Base-by-base conservation (phyloP, 2,113 vertebrate species). In the Cyprinodon brontotheroides region DNA sequence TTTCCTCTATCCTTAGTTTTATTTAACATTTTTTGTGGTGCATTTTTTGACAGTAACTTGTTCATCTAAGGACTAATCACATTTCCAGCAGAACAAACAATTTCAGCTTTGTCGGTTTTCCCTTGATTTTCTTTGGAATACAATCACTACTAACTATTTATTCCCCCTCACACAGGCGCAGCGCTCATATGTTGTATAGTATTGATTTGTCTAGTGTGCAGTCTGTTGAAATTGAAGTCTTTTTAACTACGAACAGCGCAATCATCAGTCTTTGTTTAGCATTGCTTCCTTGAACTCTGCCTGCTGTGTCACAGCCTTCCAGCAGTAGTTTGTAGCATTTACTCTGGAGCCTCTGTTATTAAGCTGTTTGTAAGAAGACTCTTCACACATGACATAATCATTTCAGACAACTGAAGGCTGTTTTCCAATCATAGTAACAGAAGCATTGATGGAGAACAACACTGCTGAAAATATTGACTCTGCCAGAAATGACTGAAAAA, bases 361-460 rank as follows among this genome's bases (percentile, higher is more conserved):
- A 29, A 50, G 40, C 43, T 73, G n/a, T 68, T 63, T 65, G 65
- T 61, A 61, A 22, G 57, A 41, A 50, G 22, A 43, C 61, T 50
- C 39, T 63, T 74, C 62, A 77, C 38, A 69, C 75, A 72, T 40
- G 43, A 59, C 11, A 29, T 59, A 60, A 68, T 17, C 20, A 12
- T 79, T 79, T 9, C 60, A 48, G 36, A 79, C 37, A 50, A 43
- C 72, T 13, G 10, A 38, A 4, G 11, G 64, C 70, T 62, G 6
- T 76, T 79, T 74, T 76, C 47, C 70, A 80, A 50, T 82, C 65
- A 48, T 50, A 17, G 15, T 41, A 64, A 40, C 45, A 64, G 15
- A 57, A 57, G 17, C 61, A 50, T 53, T 68, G 69, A 59, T 47
- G 12, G 22, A 76, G 65, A 74, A 68, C 37, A 4, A 20, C 43